These are phyloP conservation scores for Karalla daura DNA, from an alignment of 2,797 vertebrate species.

Conservation along the genomic window DNA sequence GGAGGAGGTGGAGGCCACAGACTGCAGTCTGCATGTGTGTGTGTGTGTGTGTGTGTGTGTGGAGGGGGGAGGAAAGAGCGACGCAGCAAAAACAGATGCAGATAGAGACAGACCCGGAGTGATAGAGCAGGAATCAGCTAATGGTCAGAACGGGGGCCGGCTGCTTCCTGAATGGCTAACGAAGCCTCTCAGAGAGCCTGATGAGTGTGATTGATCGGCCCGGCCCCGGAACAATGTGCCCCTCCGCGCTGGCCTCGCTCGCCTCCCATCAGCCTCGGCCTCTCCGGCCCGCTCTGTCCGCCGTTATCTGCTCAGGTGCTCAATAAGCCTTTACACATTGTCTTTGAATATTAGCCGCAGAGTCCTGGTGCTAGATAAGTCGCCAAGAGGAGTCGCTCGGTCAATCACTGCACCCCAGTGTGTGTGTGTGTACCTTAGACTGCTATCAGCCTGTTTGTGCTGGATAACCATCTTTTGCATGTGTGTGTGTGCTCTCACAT, in stretches of 20 bases:
- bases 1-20: neutral
- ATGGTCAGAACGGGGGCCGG: slow-evolving; percentile 60
- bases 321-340: slow-evolving; percentile 48
- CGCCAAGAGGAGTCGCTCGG: slow-evolving; percentile 32
- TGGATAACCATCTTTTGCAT: slow-evolving; percentile 45
- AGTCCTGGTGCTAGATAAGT: neutral
- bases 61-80: slow-evolving; percentile 2
- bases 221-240: slow-evolving; percentile 60
- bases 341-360: slow-evolving; percentile 58
- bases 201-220: slow-evolving; percentile 73
- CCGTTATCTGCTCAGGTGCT: slow-evolving; percentile 46
- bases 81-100: slow-evolving; percentile 24
- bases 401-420: slow-evolving; percentile 8
- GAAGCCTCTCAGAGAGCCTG: slow-evolving; percentile 59
- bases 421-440: slow-evolving; percentile 27
- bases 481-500: slow-evolving; percentile 14
- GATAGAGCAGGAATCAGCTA: slow-evolving; percentile 46
- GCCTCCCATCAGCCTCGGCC: slow-evolving; percentile 49
- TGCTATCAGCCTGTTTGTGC: slow-evolving; percentile 54
- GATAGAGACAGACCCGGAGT: slow-evolving; percentile 23
- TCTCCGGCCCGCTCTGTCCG: slow-evolving; percentile 56
- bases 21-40: neutral
- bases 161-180: slow-evolving; percentile 77
- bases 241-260: slow-evolving; percentile 66
- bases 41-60: no score